Evolutionary conservation across 2,113 vertebrate species (phyloP).

Genomic region (Anas platyrhynchos): DNA sequence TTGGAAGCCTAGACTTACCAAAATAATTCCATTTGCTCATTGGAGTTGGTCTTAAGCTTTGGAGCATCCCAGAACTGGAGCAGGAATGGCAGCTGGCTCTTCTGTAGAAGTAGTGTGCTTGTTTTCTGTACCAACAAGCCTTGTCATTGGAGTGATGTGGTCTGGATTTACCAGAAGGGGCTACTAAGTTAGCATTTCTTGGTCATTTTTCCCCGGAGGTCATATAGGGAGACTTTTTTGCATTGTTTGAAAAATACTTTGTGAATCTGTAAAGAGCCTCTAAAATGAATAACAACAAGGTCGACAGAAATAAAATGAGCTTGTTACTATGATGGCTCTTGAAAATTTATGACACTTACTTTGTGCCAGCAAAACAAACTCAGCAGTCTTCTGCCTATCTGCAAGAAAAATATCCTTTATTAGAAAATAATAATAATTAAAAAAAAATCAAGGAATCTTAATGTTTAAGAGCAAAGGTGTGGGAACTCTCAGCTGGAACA

Average conservation of each 20-base stretch:
- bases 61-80: neutral
- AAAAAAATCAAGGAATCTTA: neutral
- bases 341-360: conserved; percentile 42
- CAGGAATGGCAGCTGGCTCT: fast-evolving
- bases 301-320: neutral
- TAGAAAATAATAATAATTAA: neutral
- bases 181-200: neutral
- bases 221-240: neutral
- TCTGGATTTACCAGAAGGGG: neutral
- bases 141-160: fast-evolving
- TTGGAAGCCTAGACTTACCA: neutral
- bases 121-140: neutral
- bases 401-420: conserved; percentile 6
- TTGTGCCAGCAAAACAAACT: conserved; percentile 34
- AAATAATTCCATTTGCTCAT: too few species aligned
- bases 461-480: neutral
- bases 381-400: conserved; percentile 6
- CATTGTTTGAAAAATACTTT: neutral
- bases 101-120: fast-evolving
- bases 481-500: neutral
- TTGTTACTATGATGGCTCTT: neutral
- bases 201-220: neutral
- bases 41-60: neutral
- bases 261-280: neutral
- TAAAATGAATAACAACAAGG: conserved; percentile 10